Base-by-base conservation (phyloP, 2,797 vertebrate genomes). In the Sarcoramphus papa region DNA sequence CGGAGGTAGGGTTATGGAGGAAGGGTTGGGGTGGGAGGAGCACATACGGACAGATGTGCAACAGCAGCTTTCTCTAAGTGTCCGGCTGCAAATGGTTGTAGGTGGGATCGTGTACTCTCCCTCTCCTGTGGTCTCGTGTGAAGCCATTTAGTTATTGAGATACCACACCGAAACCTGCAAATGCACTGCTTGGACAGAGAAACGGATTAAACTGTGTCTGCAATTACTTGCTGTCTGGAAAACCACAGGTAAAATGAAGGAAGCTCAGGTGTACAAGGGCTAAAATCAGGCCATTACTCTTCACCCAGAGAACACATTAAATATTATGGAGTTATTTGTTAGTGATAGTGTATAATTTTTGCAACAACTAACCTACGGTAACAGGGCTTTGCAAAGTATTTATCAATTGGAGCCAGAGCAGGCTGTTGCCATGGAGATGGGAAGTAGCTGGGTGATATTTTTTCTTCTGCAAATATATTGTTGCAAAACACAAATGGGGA, bases 391-490 rank as follows among this genome's bases (percentile, higher is more conserved):
- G 69, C 33, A 7, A 60, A 69, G 91, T 79, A 88, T 97, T 97
- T 95, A 86, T 95, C 97, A 94, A 60, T 25, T 54, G 95, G 95
- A 90, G 93, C 84, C 92, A 37, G 90, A 90, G 95, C 65, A 73
- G 86, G 84, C 20, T 83, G 97, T 98, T 98, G 95, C 97, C 95
- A 98, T 98, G 97, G 97, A 95, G 97, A 98, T 95, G 56, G 75
- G 89, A 93, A 93, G 76, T 40, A 90, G 95, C 94, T 85, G 95
- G 65, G 88, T 91, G 92, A 94, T 79, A 24, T 84, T 88, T 85
- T 79, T 79, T 92, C 86, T 91, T 48, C 91, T 96, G 95, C 95
- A 94, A 98, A 92, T 72, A 45, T 69, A 89, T 84, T 89, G 90
- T 69, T 94, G 92, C 77, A 92, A 94, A 97, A 86, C 90, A 96